Conservation (phyloP, 2,888 invertebrate genomes). For the Acanthosepion esculentum region DNA sequence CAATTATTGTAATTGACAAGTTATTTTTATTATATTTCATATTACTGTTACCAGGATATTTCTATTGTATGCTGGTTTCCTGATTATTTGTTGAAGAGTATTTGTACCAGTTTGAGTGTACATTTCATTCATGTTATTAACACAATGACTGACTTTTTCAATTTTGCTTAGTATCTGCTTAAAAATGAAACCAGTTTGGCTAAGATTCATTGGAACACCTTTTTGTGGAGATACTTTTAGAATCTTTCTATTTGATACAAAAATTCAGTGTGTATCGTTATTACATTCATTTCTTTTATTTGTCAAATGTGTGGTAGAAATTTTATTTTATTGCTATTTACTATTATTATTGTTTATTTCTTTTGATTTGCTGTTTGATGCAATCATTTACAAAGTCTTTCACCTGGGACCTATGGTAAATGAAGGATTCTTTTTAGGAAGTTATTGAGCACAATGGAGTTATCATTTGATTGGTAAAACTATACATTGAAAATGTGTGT, state of each 20-base stretch:
- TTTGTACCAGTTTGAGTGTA: background rate
- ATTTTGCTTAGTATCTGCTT: conserved; percentile 20
- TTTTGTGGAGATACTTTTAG: background rate
- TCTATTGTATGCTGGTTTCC: conserved; percentile 7
- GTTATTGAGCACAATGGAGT: too few species aligned
- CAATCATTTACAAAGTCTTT: too few species aligned
- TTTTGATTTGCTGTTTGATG: background rate
- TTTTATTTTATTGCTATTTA: background rate
- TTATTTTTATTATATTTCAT: conserved; percentile 14
- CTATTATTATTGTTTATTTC: background rate
- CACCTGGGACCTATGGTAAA: too few species aligned
- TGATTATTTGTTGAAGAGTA: conserved; percentile 20
- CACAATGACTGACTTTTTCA: background rate
- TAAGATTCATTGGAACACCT: conserved; percentile 33
- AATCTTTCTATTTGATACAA: background rate
- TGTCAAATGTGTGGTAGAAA: background rate
- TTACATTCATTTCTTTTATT: background rate
- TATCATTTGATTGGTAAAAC: too few species aligned
- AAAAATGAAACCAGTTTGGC: conserved; percentile 4
- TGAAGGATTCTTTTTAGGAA: too few species aligned
- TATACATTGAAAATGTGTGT: too few species aligned
- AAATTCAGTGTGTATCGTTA: background rate
- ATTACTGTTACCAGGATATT: conserved; percentile 44
- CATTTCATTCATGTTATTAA: background rate
- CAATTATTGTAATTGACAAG: conserved; percentile 34